These are phyloP conservation scores for Trachymyrmex cornetzi DNA, from an alignment of 1,140 invertebrate species.

Conservation along the genomic window DNA sequence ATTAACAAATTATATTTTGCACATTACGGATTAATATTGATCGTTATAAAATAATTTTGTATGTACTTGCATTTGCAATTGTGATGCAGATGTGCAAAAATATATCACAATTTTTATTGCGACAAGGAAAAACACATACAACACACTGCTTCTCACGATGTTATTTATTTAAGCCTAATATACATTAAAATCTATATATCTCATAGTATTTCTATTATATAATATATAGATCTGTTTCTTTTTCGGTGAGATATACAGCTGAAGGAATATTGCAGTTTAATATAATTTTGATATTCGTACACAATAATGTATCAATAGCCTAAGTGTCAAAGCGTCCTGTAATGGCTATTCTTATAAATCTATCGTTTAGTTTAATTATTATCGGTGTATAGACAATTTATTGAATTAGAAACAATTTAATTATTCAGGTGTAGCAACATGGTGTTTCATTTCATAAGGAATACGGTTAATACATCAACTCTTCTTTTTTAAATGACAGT, in stretches of 20 bases:
- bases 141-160: slow-evolving; percentile 63
- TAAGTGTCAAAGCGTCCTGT: slow-evolving; percentile 85
- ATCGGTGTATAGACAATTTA: slow-evolving; percentile 47
- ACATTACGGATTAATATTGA: not conserved
- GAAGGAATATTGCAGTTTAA: slow-evolving; percentile 68
- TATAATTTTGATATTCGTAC: slow-evolving; percentile 63
- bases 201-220: slow-evolving; percentile 64
- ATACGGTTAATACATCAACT: not conserved
- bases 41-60: not conserved
- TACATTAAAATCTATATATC: slow-evolving; percentile 72
- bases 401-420: slow-evolving; percentile 26
- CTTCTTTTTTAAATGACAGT: slow-evolving; percentile 13
- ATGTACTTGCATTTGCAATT: not conserved
- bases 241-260: slow-evolving; percentile 64
- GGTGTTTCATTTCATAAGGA: slow-evolving; percentile 13
- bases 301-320: slow-evolving; percentile 80
- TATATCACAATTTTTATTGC: not conserved
- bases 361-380: slow-evolving; percentile 33
- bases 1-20: slow-evolving; percentile 1
- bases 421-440: slow-evolving; percentile 41
- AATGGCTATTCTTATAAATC: slow-evolving; percentile 48
- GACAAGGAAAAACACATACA: not conserved
- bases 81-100: not conserved
- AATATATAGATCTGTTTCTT: slow-evolving; percentile 69
- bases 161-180: slow-evolving; percentile 75